phyloP scores from a whole-genome alignment of 2,797 vertebrate genomes.

The Capromys pilorides region DNA sequence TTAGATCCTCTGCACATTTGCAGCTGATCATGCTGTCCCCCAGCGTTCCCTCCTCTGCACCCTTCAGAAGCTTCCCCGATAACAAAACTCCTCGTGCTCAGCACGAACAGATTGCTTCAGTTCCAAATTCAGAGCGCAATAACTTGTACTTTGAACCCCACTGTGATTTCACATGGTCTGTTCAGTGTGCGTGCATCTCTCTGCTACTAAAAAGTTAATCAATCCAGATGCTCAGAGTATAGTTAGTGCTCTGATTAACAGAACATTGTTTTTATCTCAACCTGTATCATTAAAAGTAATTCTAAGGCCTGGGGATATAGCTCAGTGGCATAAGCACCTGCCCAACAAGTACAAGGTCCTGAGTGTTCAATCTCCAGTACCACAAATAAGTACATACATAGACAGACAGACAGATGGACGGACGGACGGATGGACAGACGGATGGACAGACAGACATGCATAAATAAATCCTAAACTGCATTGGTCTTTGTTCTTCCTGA shows the following conservation, averaged over 20 bases:
- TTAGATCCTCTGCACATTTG: background rate
- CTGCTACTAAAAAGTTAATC: constrained; percentile 68
- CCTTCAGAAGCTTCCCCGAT: background rate
- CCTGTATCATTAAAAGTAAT: constrained; percentile 1
- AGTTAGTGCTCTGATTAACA: constrained; percentile 47
- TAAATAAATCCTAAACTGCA: background rate
- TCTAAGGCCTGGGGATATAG: no score
- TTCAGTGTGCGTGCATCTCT: background rate
- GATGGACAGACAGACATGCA: no score
- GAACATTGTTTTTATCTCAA: constrained; percentile 50
- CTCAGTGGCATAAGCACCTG: no score
- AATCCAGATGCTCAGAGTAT: constrained; percentile 58
- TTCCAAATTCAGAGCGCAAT: constrained; percentile 43
- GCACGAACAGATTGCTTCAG: background rate
- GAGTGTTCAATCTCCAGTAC: no score
- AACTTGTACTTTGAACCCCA: constrained; percentile 29
- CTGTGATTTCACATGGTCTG: constrained; percentile 46
- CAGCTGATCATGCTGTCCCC: background rate
- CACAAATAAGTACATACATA: no score
- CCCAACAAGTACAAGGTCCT: no score
- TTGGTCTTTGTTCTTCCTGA: background rate
- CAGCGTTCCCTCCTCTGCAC: background rate
- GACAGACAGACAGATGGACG: no score
- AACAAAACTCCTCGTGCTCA: constrained; percentile 32
- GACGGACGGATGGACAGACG: no score